A percentile compares a stretch with the other conserved stretches of the same genome.
Conservation (phyloP, 1,140 invertebrate genomes). For the Akabosia matsudoensis region DNA sequence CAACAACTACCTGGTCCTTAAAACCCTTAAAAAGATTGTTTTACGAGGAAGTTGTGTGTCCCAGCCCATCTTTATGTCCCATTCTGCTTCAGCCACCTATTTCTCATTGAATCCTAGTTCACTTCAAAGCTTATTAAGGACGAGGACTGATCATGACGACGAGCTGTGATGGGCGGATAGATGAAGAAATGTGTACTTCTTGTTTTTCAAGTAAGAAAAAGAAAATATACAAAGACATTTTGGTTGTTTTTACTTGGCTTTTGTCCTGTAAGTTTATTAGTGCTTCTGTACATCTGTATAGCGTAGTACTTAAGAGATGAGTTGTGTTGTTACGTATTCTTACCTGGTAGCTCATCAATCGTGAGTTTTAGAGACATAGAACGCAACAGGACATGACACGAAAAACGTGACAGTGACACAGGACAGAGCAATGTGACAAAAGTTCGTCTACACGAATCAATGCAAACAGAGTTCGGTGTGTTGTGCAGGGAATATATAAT, state of each 20-base stretch:
- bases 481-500: too few relatives aligned
- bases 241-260: neutral
- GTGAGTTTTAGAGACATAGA: neutral
- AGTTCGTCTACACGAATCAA: neutral
- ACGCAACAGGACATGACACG: conserved; percentile 19
- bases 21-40: too few relatives aligned
- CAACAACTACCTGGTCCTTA: neutral
- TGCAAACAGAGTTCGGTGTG: too few relatives aligned
- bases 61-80: neutral
- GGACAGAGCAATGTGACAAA: neutral
- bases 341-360: neutral
- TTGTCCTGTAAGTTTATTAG: neutral
- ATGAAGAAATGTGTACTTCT: neutral
- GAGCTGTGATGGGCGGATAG: conserved; percentile 5
- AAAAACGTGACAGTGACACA: neutral
- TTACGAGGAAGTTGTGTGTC: neutral
- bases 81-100: neutral
- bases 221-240: neutral
- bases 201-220: conserved; percentile 11
- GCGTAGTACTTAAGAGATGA: too few relatives aligned
- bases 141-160: neutral
- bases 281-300: too few relatives aligned
- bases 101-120: too few relatives aligned
- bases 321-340: neutral
- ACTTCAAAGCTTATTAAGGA: conserved; percentile 5